These are phyloP conservation scores for Molothrus aeneus DNA, from an alignment of 2,797 vertebrate genomes.

Conservation along the genomic window DNA sequence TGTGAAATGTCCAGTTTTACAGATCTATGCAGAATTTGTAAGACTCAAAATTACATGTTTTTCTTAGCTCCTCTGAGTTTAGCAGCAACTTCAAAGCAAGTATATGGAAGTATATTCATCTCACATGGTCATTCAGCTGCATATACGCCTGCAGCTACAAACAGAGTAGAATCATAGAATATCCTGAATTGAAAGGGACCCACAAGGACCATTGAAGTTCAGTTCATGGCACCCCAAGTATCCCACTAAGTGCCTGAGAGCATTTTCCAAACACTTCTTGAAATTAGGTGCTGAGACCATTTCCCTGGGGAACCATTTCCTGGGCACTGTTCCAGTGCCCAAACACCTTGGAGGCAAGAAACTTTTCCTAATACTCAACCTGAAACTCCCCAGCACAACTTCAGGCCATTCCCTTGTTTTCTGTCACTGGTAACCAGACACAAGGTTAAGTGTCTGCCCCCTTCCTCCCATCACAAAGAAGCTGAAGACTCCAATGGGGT, in stretches of 20 bases:
- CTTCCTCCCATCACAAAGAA: rapidly evolving
- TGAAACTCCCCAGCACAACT: not conserved
- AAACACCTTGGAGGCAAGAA: not conserved
- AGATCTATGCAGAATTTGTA: not conserved
- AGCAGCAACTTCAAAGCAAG: not conserved
- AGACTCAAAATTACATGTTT: not conserved
- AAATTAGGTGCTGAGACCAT: not conserved
- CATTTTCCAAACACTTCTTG: not conserved
- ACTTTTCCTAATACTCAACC: not conserved
- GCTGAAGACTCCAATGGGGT: not conserved
- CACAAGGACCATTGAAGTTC: not conserved
- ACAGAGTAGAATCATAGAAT: not conserved
- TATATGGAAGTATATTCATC: not conserved
- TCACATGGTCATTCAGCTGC: not conserved
- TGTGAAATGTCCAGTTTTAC: not conserved
- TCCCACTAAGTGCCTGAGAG: not conserved
- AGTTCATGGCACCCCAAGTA: not conserved
- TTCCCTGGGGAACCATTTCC: not conserved
- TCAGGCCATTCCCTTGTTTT: not conserved
- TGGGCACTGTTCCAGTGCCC: not conserved
- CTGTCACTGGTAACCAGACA: not conserved
- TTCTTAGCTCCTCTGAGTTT: not conserved
- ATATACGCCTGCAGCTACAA: not conserved
- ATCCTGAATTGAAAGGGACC: not conserved
- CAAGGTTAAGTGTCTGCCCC: rapidly evolving